These are phyloP conservation scores for Nebria brevicollis DNA, from an alignment of 2,888 invertebrate genomes.

Conservation along the genomic window DNA sequence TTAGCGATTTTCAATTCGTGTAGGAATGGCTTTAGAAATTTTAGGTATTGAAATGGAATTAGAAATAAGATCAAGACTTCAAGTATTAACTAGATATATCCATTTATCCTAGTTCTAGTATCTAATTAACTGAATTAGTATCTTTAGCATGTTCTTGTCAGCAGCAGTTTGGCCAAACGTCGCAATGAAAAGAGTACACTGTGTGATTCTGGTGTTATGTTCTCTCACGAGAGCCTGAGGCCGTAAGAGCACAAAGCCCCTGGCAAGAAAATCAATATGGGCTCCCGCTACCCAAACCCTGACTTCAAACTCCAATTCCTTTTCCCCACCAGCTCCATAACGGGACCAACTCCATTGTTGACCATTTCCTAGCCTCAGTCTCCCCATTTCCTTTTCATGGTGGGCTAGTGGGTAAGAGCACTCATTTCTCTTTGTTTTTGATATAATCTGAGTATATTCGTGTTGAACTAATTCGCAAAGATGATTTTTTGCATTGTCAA, in stretches of 20 bases:
- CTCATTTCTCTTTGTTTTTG: background rate
- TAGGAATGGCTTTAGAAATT: too few relatives aligned
- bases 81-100: background rate
- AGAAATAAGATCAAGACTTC: background rate
- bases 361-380: background rate
- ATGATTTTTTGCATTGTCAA: background rate
- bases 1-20: too few relatives aligned
- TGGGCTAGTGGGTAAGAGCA: background rate
- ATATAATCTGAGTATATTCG: background rate
- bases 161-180: background rate
- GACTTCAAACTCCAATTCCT: background rate
- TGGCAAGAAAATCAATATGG: constrained; percentile 1
- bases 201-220: background rate
- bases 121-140: background rate
- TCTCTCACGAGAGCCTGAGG: background rate
- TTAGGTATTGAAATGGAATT: too few relatives aligned
- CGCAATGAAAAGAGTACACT: background rate
- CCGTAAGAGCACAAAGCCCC: background rate
- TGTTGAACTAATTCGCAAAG: background rate
- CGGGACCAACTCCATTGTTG: background rate
- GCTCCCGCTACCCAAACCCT: background rate
- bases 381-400: background rate
- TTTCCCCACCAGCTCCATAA: background rate
- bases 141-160: background rate
- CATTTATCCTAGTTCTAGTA: background rate